Conservation (phyloP, 2,888 invertebrate genomes). For the Caenorhabditis sinica region DNA sequence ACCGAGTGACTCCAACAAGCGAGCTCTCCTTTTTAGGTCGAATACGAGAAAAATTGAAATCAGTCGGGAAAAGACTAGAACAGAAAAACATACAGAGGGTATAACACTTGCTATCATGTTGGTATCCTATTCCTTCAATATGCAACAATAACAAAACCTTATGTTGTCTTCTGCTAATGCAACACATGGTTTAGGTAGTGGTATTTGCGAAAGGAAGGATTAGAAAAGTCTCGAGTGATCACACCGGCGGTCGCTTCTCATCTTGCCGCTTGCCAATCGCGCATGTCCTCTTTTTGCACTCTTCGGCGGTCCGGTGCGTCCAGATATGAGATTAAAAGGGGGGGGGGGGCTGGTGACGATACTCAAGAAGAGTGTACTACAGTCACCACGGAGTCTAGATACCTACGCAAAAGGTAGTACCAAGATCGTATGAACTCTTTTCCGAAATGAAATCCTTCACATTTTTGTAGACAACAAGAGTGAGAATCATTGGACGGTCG, state of each 20-base stretch:
- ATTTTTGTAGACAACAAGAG: neutral
- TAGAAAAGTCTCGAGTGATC: slow-evolving; percentile 35
- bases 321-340: slow-evolving; percentile 3
- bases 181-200: slow-evolving; percentile 21
- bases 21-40: slow-evolving; percentile 19
- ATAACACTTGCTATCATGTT: neutral
- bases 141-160: neutral
- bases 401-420: too few relatives aligned
- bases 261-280: slow-evolving; percentile 29
- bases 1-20: slow-evolving; percentile 11
- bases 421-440: neutral
- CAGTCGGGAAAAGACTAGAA: neutral
- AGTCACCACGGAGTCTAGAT: neutral
- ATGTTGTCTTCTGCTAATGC: neutral
- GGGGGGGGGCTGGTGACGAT: too few relatives aligned
- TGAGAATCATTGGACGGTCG: neutral
- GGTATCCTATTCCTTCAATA: neutral
- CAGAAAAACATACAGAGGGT: slow-evolving; percentile 7
- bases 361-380: neutral
- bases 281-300: slow-evolving; percentile 37
- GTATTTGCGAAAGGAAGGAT: slow-evolving; percentile 25
- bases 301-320: slow-evolving; percentile 4
- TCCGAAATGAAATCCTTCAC: neutral
- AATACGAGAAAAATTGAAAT: neutral
- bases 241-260: slow-evolving; percentile 30